phyloP scores from a whole-genome alignment of 2,113 vertebrate genomes.

The Hippopotamus amphibius region DNA sequence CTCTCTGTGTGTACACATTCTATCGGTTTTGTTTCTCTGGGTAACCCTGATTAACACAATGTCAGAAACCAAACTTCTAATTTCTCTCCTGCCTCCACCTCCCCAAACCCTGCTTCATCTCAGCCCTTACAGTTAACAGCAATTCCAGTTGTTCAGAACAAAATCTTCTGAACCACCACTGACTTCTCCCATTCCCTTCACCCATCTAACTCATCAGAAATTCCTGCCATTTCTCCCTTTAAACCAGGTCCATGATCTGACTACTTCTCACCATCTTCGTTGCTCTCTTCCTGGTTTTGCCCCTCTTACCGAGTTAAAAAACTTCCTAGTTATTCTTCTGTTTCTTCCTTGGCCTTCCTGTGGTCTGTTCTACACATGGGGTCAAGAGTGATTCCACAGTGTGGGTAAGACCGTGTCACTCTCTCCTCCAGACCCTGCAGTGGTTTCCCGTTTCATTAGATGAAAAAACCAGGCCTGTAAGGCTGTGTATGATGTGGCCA shows the following conservation, averaged over 20 bases:
- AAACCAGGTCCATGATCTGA: not conserved
- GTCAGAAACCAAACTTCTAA: not conserved
- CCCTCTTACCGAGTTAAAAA: not conserved
- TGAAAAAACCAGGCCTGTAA: not conserved
- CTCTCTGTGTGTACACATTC: not conserved
- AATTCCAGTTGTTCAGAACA: not conserved
- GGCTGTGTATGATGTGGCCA: not conserved
- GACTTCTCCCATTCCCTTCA: not conserved
- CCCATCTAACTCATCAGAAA: not conserved
- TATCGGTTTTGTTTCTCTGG: not conserved
- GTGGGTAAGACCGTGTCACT: not conserved
- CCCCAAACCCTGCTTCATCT: not conserved
- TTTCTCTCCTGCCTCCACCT: not conserved
- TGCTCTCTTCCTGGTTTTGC: not conserved
- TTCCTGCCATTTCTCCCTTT: not conserved
- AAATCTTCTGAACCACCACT: not conserved
- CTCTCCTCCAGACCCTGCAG: not conserved
- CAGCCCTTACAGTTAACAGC: not conserved
- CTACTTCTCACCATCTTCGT: not conserved
- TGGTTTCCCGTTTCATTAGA: not conserved
- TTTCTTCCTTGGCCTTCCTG: not conserved
- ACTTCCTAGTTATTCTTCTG: not conserved
- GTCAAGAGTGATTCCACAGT: not conserved
- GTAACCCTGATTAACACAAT: not conserved
- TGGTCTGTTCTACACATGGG: not conserved